Conservation (phyloP, 2,888 invertebrate genomes). For the Palloptera scutellata region DNA sequence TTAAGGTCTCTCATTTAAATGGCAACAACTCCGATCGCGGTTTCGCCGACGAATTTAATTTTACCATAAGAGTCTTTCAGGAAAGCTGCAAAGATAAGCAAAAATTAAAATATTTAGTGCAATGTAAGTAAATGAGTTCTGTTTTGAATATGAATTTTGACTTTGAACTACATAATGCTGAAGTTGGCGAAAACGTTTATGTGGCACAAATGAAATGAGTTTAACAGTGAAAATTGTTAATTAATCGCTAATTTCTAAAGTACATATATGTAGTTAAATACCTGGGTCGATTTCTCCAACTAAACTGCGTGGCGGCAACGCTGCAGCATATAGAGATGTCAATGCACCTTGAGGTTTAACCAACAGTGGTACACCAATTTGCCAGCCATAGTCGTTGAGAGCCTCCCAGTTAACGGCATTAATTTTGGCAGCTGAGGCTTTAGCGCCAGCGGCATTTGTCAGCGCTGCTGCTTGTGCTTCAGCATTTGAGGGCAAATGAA, state of each 20-base stretch:
- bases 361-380: constrained; percentile 54
- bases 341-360: constrained; percentile 48
- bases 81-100: constrained; percentile 46
- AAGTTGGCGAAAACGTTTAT: background rate
- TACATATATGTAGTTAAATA: constrained; percentile 42
- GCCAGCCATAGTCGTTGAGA: constrained; percentile 50
- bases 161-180: too few relatives aligned
- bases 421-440: constrained; percentile 53
- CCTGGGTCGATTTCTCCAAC: constrained; percentile 58
- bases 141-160: too few relatives aligned
- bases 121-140: background rate
- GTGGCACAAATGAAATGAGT: background rate
- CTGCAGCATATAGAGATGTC: constrained; percentile 53
- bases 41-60: constrained; percentile 45
- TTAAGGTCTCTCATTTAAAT: constrained; percentile 42
- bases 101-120: constrained; percentile 18
- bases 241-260: background rate
- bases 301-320: constrained; percentile 57
- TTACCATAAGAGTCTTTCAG: constrained; percentile 48
- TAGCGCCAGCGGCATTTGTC: constrained; percentile 52
- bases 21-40: constrained; percentile 49
- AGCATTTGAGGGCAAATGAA: constrained; percentile 37
- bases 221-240: background rate
- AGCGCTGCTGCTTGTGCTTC: constrained; percentile 51
- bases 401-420: constrained; percentile 45